Base-by-base conservation (phyloP, 2,888 invertebrate species). In the Matsumyia berberina region DNA sequence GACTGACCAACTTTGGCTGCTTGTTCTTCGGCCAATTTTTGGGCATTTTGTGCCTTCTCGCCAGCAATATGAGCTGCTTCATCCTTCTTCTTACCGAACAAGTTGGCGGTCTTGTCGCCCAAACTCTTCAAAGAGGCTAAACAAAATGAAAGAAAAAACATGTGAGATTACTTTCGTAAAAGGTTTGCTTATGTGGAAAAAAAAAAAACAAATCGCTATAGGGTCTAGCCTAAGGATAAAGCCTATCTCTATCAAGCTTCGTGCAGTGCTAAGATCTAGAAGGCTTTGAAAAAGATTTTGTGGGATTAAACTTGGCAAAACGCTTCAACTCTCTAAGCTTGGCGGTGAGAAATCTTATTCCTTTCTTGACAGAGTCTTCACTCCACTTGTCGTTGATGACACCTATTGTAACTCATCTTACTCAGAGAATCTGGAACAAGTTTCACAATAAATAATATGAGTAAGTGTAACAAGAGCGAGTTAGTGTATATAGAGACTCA, bases 71-170 rank as follows among this genome's bases (percentile, higher is more conserved):
- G 94, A 86, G 93, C 94, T 0, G 93, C 94, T 89, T 95, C 95
- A 89, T 94, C 95, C 93, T 95, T 95, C 92, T 95, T 95, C 87
- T 93, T 93, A 73, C 94, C 94, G 91, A 95, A 95, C 86, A 95
- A 92, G 66, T 94, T 94, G 85, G 94, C 94, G 19, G 95, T 95
- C 92, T 95, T 94, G 90, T 94, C 94, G 81, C 95, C 95, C 89
- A 95, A 93, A 92, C 93, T 95, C 92, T 94, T 94, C 91, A 95
- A 92, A 86, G 95, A 95, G 87, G 94, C 94, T 95, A 91, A 66
- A 90, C 89, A 35, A 67, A 29, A 73, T 17, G 12, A 35, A 46
- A 19, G 17, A 29, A n/a, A 46, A 12, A 0, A 35, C 24, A 11
- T 49, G n/a, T 17, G 6, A 12, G 7, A 33, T 35, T 3, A n/a